A percentile compares a stretch with the other conserved stretches of the same genome.
phyloP scores from a whole-genome alignment of 2,113 vertebrate species.

The Carlito syrichta region DNA sequence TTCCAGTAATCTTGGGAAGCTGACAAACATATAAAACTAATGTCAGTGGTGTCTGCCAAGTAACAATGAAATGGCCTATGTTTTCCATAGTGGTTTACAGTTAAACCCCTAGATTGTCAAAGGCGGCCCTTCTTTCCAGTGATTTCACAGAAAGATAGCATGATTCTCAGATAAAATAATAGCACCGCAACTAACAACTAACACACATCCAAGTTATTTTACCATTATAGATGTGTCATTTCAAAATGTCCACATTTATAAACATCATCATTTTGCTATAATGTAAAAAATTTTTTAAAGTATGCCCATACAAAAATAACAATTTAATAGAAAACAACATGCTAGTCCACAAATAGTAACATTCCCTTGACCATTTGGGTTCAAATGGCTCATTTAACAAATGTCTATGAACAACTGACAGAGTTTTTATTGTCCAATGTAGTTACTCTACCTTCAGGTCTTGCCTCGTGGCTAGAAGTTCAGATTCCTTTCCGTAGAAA shows the following conservation, averaged over 20 bases:
- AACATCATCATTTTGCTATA: neutral
- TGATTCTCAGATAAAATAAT: neutral
- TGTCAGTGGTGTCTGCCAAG: neutral
- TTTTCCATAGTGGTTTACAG: constrained; percentile 26
- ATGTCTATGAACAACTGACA: neutral
- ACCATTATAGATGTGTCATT: neutral
- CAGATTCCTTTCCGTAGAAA: constrained; percentile 95
- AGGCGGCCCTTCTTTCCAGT: neutral
- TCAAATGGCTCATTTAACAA: constrained; percentile 8
- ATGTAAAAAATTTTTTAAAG: constrained; percentile 5
- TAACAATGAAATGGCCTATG: neutral
- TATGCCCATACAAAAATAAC: neutral
- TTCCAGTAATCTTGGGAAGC: neutral
- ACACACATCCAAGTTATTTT: neutral
- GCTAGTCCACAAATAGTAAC: constrained; percentile 15
- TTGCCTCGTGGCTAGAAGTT: constrained; percentile 92
- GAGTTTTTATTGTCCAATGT: neutral
- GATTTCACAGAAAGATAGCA: neutral
- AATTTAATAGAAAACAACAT: constrained; percentile 18
- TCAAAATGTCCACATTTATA: neutral
- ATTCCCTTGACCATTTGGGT: neutral
- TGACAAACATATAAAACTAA: constrained; percentile 29
- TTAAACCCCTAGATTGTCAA: constrained; percentile 15
- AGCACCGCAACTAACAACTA: neutral
- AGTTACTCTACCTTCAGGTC: constrained; percentile 90